Evolutionary conservation across 2,797 vertebrate species (phyloP).

Genomic region (Hipposideros larvatus): DNA sequence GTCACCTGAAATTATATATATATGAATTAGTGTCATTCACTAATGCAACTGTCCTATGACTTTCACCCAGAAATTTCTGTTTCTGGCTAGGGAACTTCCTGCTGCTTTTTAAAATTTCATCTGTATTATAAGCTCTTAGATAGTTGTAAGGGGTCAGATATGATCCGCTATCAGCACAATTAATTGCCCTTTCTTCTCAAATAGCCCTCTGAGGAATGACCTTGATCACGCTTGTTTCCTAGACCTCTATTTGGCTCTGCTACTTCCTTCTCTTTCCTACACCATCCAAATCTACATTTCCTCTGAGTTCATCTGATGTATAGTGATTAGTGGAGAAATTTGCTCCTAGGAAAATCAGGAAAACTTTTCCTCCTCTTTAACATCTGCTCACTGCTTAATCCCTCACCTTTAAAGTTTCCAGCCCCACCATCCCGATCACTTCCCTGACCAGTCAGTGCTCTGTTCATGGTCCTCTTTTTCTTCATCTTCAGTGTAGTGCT

Average conservation of each 20-base stretch:
- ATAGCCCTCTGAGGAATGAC: constrained; percentile 54
- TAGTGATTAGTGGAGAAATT: neutral
- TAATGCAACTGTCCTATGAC: neutral
- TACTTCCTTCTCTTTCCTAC: neutral
- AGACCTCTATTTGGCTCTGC: neutral
- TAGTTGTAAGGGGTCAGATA: neutral
- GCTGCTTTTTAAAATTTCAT: constrained; percentile 61
- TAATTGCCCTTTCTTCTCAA: constrained; percentile 78
- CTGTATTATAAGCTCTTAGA: constrained; percentile 56
- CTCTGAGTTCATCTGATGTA: neutral
- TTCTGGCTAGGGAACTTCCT: neutral
- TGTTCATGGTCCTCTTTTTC: neutral
- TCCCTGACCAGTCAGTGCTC: neutral
- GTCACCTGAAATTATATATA: no score
- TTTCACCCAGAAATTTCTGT: constrained; percentile 58
- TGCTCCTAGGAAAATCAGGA: constrained; percentile 52
- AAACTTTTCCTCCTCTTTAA: constrained; percentile 43
- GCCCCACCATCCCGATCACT: constrained; percentile 36
- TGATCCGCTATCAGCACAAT: constrained; percentile 54
- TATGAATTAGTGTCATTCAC: neutral
- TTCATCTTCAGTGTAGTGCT: neutral
- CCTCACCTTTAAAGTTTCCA: neutral
- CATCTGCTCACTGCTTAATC: constrained; percentile 52
- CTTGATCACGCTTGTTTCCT: neutral
- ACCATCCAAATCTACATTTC: neutral